Base-by-base conservation (phyloP, 2,888 invertebrate genomes). In the Dryomyza anilis region DNA sequence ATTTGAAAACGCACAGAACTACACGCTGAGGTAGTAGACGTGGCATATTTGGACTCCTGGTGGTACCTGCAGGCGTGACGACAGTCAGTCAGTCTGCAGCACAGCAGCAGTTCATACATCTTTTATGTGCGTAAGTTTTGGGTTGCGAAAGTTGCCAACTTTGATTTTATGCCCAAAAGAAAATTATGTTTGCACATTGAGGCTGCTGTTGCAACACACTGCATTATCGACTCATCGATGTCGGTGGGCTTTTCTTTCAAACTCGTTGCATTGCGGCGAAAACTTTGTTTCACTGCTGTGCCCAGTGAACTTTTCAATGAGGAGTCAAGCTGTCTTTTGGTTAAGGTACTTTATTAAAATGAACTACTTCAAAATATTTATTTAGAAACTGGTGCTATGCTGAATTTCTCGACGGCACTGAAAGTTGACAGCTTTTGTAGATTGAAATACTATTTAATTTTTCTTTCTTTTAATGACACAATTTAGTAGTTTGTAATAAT, bases 161-260 rank as follows among this genome's bases (percentile, higher is more conserved):
- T 69, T 67, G 65, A 65, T 67, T 67, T 69, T 64, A 59, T 65
- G 67, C 33, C 55, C 69, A 65, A 64, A 67, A 67, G 64, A 58
- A 65, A 64, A 65, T 69, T 65, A 67, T 69, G 64, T 62, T 65
- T 57, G 53, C 64, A 65, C 62, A 30, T 59, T 63, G 63, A n/a
- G n/a, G n/a, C n/a, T n/a, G n/a, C n/a, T n/a, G n/a, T n/a, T n/a
- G n/a, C n/a, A n/a, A n/a, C n/a, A n/a, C 59, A 59, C 67, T 62
- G 52, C 63, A 65, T 64, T 64, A 69, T 67, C 52, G 52, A 61
- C 60, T 53, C 27, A n/a, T 69, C 45, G 60, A 60, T n/a, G n/a
- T n/a, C n/a, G n/a, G 25, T 27, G 16, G n/a, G 12, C 56, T 65
- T 55, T 16, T 36, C 55, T 48, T 59, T 1, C 33, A 48, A 50